Base-by-base conservation (phyloP, 2,888 invertebrate genomes). In the Caenorhabditis auriculariae region DNA sequence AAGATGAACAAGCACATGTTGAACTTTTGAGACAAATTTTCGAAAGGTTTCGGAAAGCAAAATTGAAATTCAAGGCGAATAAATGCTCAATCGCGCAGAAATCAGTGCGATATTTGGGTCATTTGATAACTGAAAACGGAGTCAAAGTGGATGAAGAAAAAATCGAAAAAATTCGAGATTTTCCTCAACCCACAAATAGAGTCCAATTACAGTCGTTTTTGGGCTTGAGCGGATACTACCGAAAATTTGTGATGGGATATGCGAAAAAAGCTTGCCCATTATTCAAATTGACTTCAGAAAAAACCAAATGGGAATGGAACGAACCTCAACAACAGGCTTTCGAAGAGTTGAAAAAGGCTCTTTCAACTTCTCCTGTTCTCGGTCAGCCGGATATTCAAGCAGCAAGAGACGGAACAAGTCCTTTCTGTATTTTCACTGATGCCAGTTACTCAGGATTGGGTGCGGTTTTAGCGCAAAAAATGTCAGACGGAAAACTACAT, bases 361-460 rank as follows among this genome's bases (percentile, higher is more conserved):
- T 75, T 26, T 27, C 35, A 5, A 26, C 3, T 0, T 45, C 65
- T 2, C 66, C 67, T 0, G 54, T 67, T 0, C 47, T 75, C 2
- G 43, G 28, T 3, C 67, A 63, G 29, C 72, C 72, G 3, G 64
- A 74, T 29, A 55, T 70, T n/a, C 48, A 54, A 21, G 58, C 59
- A 7, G 72, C 72, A 0, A 21, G 19, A n/a, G 35, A 17, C 12
- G 55, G 52, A 4, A 38, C 44, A 2, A 42, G 47, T 24, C 60
- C 58, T 28, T 73, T 74, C 29, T 39, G 53, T 0, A 50, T 74
- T 1, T 54, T 45, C 37, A 74, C 74, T 0, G 73, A 73, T 49
- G 74, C 70, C 0, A 53, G 54, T n/a, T 35, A 45, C 17, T 27
- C 48, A 3, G 74, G 70, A 12, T 17, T 73, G 0, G 63, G 67